Evolutionary conservation across 1,140 invertebrate species (phyloP), one percentile per base, ranked within the genome.

Genomic region (Caenorhabditis inopinata): DNA sequence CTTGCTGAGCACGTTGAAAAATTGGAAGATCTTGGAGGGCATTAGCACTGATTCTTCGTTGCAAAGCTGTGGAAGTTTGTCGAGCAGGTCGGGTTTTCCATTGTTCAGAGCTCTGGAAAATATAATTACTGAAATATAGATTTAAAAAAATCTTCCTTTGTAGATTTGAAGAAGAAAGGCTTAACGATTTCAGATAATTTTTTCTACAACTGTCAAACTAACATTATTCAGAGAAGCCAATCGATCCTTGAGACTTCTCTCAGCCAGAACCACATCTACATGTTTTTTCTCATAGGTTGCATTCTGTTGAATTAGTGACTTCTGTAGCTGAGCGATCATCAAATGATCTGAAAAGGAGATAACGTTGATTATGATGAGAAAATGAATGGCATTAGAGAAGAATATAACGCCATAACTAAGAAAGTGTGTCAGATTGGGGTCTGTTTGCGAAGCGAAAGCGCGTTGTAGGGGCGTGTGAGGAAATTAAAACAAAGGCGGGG

Each of bases 321-420:
- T 38, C 38, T 68, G 58, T 38, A 68, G n/a, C n/a, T 68, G 58
- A 9, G 58, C 58, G 58, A 68, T 68, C 58, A 68, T 68, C 32
- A 68, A 68, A 68, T 68, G 58, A 68, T 68, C 58, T 68, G 58
- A 68, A 68, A 68, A 68, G 18, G 58, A 12, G 23, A 62, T 58
- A 29, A 58, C 32, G 9, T 2, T 29, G 18, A 21, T 21, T 38
- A n/a, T 32, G 27, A 21, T 12, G 58, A 29, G 9, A 7, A 7
- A 5, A 38, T 9, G 21, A n/a, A 42, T 42, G n/a, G n/a, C n/a
- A n/a, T n/a, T n/a, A n/a, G n/a, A n/a, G n/a, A 42, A 7, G 14
- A 7, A 42, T 42, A 42, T 42, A 42, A 21, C 12, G 58, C 32
- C 32, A 38, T 38, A 68, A 68, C 58, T 68, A 42, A 68, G 38